Percentiles rank a stretch among this genome's conserved stretches.
phyloP scores from a whole-genome alignment of 1,140 invertebrate species.

The Sinella curviseta region DNA sequence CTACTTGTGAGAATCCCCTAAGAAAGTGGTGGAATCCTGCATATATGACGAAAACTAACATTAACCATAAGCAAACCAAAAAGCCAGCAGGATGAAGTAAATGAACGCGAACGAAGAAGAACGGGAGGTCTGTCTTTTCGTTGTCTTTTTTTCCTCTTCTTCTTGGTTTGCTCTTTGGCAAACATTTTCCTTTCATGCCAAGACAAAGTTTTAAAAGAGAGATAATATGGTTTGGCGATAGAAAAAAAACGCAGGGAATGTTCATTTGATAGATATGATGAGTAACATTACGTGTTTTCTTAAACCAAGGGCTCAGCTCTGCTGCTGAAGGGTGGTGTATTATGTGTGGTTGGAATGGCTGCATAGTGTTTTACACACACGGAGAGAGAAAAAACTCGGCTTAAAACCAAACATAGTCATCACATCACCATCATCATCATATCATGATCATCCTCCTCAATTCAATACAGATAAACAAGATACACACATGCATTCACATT shows the following conservation, averaged over 20 bases:
- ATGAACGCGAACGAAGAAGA: not conserved
- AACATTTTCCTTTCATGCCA: too few relatives aligned
- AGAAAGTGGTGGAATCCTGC: not conserved
- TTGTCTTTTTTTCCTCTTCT: not conserved
- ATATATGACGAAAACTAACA: not conserved
- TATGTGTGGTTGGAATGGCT: too few relatives aligned
- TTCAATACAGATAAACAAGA: not conserved
- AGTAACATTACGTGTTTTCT: too few relatives aligned
- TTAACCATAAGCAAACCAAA: not conserved
- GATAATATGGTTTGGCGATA: too few relatives aligned
- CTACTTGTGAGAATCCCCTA: not conserved
- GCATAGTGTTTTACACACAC: too few relatives aligned
- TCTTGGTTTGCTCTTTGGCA: not conserved
- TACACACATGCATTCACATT: too few relatives aligned
- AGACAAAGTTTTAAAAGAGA: too few relatives aligned
- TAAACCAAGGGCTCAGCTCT: not conserved
- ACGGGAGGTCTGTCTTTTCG: not conserved
- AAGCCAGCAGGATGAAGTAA: not conserved
- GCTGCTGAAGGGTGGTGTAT: not conserved
- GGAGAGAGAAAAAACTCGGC: not conserved
- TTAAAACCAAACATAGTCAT: not conserved
- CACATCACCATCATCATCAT: not conserved
- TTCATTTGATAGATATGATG: too few relatives aligned
- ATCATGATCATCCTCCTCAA: not conserved
- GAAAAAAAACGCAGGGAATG: too few relatives aligned